Conservation (phyloP, 2,113 vertebrate genomes). For the Pardalotus punctatus region DNA sequence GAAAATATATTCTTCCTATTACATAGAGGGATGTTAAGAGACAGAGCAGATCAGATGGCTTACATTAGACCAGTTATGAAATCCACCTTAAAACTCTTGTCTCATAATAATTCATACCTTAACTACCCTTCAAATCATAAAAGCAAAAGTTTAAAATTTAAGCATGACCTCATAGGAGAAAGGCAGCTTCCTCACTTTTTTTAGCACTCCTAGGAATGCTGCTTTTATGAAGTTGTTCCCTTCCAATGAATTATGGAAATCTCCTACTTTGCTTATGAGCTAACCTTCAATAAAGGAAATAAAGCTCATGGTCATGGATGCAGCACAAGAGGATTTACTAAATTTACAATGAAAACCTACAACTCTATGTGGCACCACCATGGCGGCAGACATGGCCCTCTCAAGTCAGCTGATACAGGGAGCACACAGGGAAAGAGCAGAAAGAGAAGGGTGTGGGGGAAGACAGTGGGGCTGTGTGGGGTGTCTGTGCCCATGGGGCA, state of each 20-base stretch:
- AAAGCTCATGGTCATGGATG: neutral
- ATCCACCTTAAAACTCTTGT: neutral
- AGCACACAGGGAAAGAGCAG: neutral
- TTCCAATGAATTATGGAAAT: neutral
- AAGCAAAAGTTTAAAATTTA: neutral
- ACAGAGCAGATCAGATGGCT: neutral
- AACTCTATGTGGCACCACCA: fast-evolving
- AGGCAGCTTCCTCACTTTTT: neutral
- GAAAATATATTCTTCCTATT: neutral
- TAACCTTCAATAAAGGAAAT: neutral
- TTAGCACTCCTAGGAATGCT: neutral
- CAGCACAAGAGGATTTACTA: neutral
- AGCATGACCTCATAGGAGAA: neutral
- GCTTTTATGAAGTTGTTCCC: neutral
- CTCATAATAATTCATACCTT: neutral
- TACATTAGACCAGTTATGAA: neutral
- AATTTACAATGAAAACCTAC: neutral
- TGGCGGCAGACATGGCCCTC: neutral
- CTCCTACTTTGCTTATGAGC: neutral
- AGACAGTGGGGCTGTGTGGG: neutral
- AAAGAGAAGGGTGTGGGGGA: neutral
- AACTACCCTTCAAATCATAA: neutral
- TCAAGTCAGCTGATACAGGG: neutral
- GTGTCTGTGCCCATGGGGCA: fast-evolving
- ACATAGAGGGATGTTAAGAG: neutral